Base-by-base conservation (phyloP, 2,797 vertebrate species). In the Coluber constrictor region DNA sequence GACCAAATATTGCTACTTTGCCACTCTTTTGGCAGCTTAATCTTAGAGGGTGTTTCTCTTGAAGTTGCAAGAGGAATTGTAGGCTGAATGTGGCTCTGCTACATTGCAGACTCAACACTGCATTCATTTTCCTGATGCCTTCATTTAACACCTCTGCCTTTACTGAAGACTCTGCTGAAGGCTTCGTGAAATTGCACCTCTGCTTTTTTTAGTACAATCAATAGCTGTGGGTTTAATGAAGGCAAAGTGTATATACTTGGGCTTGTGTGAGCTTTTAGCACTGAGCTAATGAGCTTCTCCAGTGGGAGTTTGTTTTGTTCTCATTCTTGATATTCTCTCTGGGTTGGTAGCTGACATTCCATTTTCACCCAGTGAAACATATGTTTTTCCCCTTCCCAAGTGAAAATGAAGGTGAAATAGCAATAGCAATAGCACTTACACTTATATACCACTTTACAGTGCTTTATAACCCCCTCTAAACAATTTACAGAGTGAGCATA, bases 211-310 rank as follows among this genome's bases (percentile, higher is more conserved):
- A 55, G 0, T 83, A 83, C 0, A 11, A 59, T 57, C 18, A 90
- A 4, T 59, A 91, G 37, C 2, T 89, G 0, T 13, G 91, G 10
- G 20, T 91, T 0, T 87, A 93, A 90, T 0, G 11, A 51, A 56
- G 23, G 3, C 37, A 0, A 56, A n/a, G 51, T 10, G 25, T 37
- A 92, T 90, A 8, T 91, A 8, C 1, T 92, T 23, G 7, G 23
- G 2, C 25, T 91, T 86, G 15, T 29, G 16, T 4, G 2, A 89
- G 27, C 43, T 93, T 94, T 94, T 94, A 25, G 59, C 37, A 32
- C 86, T 90, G 7, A 90, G 86, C 0, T 74, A 23, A 32, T 92
- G 86, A 8, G 3, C 91, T 95, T 91, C 93, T 90, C 61, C 91
- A 79, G 15, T 29, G 92, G 29, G 1, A 43, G 4, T 87, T 25